Evolutionary conservation across 2,888 invertebrate species (phyloP).

Genomic region (Lochmaea capreae): DNA sequence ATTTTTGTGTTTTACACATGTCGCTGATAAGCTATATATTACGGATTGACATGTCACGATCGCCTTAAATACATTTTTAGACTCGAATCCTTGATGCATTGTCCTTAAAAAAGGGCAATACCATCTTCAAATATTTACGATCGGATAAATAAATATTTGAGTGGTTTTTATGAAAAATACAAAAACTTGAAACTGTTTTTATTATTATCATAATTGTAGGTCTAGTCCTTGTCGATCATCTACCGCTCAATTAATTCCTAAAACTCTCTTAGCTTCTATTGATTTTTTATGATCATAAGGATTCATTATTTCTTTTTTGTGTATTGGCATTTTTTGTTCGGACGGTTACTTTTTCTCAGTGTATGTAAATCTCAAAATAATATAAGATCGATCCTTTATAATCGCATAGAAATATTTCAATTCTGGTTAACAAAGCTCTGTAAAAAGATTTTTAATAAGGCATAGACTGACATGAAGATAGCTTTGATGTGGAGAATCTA

Average conservation of each 20-base stretch:
- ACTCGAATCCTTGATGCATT: conserved; percentile 25
- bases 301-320: no score
- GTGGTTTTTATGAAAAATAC: neutral
- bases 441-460: neutral
- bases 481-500: conserved; percentile 10
- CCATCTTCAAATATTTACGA: neutral
- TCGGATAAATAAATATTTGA: neutral
- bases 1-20: conserved; percentile 58
- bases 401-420: conserved; percentile 1
- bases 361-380: no score
- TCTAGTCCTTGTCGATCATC: no score
- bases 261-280: no score
- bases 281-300: no score
- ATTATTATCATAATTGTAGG: no score
- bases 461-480: neutral
- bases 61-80: conserved; percentile 47
- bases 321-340: no score
- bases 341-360: no score
- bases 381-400: neutral
- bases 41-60: conserved; percentile 58
- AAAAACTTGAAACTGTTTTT: neutral
- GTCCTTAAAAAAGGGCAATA: conserved; percentile 6
- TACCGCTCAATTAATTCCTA: no score
- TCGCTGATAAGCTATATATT: conserved; percentile 59
- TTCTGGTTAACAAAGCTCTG: neutral